Evolutionary conservation across 2,888 invertebrate genomes (phyloP).

Genomic region (Drosophila buzzatii): DNA sequence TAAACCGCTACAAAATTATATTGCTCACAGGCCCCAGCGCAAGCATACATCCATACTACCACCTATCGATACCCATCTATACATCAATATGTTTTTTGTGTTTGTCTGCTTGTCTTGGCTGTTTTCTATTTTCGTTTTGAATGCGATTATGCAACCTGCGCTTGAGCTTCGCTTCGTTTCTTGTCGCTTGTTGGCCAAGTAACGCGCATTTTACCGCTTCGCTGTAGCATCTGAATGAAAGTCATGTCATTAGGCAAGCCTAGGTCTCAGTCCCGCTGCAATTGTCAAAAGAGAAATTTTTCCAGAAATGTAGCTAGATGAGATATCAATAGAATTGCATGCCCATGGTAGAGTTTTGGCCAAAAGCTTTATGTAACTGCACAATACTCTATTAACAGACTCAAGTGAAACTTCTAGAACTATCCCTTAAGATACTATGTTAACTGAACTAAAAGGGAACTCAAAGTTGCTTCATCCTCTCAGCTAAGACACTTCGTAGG

Average conservation of each 20-base stretch:
- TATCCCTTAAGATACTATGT: not conserved
- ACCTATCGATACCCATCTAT: constrained; percentile 38
- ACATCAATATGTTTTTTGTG: constrained; percentile 46
- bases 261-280: constrained; percentile 1
- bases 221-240: constrained; percentile 43
- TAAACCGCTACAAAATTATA: constrained; percentile 82
- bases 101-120: constrained; percentile 27
- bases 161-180: constrained; percentile 57
- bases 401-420: not conserved
- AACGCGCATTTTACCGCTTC: constrained; percentile 33
- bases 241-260: constrained; percentile 44
- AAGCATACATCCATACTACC: constrained; percentile 10
- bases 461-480: not conserved
- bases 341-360: not conserved
- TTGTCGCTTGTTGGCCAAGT: constrained; percentile 69
- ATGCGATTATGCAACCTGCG: constrained; percentile 70
- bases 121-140: constrained; percentile 77
- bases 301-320: not conserved
- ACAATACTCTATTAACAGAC: not conserved
- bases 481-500: no score
- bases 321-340: constrained; percentile 43
- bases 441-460: not conserved
- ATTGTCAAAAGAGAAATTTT: constrained; percentile 53
- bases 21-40: constrained; percentile 19
- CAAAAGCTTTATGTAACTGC: not conserved